Percentiles rank a stretch among this genome's conserved stretches.
phyloP scores from a whole-genome alignment of 1,140 invertebrate species.

The Physella acuta region DNA sequence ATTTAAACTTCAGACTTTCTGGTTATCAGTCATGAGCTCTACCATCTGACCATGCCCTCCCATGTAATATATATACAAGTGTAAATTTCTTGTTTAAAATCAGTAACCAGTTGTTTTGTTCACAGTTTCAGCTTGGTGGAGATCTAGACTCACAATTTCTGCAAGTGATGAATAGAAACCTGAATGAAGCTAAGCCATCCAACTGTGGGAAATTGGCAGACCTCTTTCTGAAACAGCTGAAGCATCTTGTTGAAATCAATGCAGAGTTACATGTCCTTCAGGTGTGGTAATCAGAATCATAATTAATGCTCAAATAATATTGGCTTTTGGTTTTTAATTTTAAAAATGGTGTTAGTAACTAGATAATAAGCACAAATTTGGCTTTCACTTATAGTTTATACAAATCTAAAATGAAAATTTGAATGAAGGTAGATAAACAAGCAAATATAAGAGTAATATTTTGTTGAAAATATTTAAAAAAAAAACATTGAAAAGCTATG shows the following conservation, averaged over 20 bases:
- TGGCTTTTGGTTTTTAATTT: not conserved
- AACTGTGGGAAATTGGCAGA: slow-evolving; percentile 63
- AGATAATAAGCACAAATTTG: not conserved
- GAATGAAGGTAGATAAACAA: not conserved
- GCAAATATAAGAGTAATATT: not conserved
- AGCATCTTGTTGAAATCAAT: slow-evolving; percentile 37
- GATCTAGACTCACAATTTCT: slow-evolving; percentile 61
- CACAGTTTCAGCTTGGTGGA: slow-evolving; percentile 60
- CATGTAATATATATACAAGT: too few relatives aligned
- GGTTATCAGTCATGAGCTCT: too few relatives aligned
- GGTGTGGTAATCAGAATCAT: not conserved
- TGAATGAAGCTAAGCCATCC: slow-evolving; percentile 55
- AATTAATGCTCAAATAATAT: not conserved
- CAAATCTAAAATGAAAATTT: not conserved
- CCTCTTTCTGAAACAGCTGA: slow-evolving; percentile 61
- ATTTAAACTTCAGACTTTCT: too few relatives aligned
- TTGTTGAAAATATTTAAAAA: too few relatives aligned
- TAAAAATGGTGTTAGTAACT: not conserved
- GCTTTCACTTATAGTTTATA: not conserved
- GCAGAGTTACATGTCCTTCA: not conserved
- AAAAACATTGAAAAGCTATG: too few relatives aligned
- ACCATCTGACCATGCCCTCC: too few relatives aligned
- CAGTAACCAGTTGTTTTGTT: too few relatives aligned
- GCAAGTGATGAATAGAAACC: slow-evolving; percentile 58
- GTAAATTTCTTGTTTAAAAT: too few relatives aligned